Evolutionary conservation across 2,888 invertebrate genomes (phyloP), one percentile per base, ranked within the genome.

Genomic region (Rhagonycha lutea): DNA sequence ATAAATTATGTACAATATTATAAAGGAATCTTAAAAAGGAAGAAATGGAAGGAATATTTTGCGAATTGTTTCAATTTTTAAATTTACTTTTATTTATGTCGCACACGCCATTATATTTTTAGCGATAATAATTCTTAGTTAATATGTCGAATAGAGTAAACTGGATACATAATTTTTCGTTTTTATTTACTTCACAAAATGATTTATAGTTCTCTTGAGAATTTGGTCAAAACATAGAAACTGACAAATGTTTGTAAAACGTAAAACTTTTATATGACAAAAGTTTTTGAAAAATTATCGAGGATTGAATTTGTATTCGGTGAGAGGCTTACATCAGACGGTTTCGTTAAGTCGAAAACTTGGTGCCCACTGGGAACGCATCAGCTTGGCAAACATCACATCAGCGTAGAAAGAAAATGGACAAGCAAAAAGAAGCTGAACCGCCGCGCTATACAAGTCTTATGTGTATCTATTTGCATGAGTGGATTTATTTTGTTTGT

Each of bases 281-380:
- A 86, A 85, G 84, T 86, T 86, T 83, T 83, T 86, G 85, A 85
- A 86, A 86, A 86, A 86, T 86, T 86, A 86, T 85, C 80, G 84
- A 75, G 84, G 85, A 86, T 86, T 85, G 86, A 86, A 86, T 86
- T 86, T 85, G 83, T 83, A 81, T 81, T 78, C 78, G 79, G 79
- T 75, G 74, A 76, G 79, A 70, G 76, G 79, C 62, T 76, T 76
- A 73, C 72, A 78, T 74, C 80, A 78, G 78, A 74, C 80, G 82
- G 83, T 84, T 84, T 84, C 83, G 85, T 84, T 84, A 85, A 84
- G 85, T 84, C 83, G 81, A 82, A 85, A 86, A 85, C 81, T 85
- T 84, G 80, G 78, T 78, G 81, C 83, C 86, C 86, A 79, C 74
- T 77, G 85, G 86, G 86, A 86, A 77, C 81, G 80, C 85, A 86